These are phyloP conservation scores for Diabrotica virgifera DNA, from an alignment of 1,140 invertebrate genomes.

Conservation along the genomic window DNA sequence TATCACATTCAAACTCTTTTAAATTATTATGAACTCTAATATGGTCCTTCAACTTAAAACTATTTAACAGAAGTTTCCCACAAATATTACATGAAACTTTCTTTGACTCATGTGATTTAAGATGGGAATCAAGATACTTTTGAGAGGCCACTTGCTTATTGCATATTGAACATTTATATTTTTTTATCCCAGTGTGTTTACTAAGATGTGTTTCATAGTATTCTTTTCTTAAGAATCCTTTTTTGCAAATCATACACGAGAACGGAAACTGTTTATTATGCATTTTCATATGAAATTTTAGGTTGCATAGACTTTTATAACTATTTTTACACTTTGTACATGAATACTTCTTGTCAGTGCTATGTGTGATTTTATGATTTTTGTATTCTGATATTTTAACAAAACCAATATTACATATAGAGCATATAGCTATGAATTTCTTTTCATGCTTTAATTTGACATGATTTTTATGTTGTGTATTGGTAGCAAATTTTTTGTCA, in stretches of 20 bases:
- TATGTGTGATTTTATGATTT: conserved; percentile 40
- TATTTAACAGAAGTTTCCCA: conserved; percentile 36
- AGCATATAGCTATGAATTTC: conserved; percentile 43
- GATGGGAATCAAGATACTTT: conserved; percentile 43
- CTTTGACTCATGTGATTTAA: conserved; percentile 40
- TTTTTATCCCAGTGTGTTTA: conserved; percentile 42
- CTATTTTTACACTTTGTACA: conserved; percentile 42
- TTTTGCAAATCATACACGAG: conserved; percentile 39
- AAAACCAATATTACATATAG: conserved; percentile 45
- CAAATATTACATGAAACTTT: conserved; percentile 41
- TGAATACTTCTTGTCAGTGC: conserved; percentile 41
- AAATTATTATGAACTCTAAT: conserved; percentile 40
- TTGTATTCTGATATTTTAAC: conserved; percentile 44
- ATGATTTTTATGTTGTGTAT: conserved; percentile 42
- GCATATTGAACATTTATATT: conserved; percentile 39
- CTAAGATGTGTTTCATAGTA: conserved; percentile 43
- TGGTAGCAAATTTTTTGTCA: conserved; percentile 42
- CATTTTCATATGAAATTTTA: conserved; percentile 46
- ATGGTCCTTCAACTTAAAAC: conserved; percentile 39
- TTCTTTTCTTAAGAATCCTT: conserved; percentile 44
- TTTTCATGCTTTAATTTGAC: conserved; percentile 43
- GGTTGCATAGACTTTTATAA: conserved; percentile 45
- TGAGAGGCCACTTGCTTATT: conserved; percentile 42
- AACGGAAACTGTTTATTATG: conserved; percentile 39
- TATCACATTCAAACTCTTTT: conserved; percentile 41